Evolutionary conservation across 2,797 vertebrate genomes (phyloP).

Genomic region (Threskiornis aethiopicus): DNA sequence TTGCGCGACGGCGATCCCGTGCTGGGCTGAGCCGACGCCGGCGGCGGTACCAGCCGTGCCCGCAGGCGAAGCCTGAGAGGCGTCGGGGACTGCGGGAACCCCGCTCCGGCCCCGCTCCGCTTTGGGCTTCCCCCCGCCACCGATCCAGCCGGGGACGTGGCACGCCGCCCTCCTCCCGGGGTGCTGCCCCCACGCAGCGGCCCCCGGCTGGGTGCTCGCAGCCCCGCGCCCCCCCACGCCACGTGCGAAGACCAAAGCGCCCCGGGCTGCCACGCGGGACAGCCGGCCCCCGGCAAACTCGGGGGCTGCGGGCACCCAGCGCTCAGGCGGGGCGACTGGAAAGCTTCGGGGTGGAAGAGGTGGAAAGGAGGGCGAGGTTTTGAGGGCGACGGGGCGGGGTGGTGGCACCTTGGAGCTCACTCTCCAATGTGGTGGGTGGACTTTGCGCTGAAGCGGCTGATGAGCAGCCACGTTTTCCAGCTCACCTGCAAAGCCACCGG

Average conservation of each 20-base stretch:
- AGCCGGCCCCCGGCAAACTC: no score
- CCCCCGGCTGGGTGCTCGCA: fast-evolving
- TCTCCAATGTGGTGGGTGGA: fast-evolving
- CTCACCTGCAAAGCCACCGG: neutral
- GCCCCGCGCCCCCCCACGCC: neutral
- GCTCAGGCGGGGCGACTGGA: neutral
- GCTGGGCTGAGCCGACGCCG: neutral
- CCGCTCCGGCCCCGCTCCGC: neutral
- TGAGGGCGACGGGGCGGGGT: no score
- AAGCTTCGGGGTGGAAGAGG: neutral
- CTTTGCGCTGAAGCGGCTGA: neutral
- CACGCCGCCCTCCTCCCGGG: fast-evolving
- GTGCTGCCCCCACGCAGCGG: neutral
- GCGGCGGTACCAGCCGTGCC: neutral
- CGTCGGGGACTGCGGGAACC: neutral
- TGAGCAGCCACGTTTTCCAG: neutral
- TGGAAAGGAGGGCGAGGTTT: neutral
- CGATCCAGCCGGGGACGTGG: neutral
- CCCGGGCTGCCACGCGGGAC: fast-evolving
- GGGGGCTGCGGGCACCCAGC: neutral
- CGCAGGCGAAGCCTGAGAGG: neutral
- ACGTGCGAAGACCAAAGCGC: fast-evolving
- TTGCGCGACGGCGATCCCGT: no score
- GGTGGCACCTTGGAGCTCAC: neutral
- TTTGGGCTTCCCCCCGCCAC: fast-evolving